Percentiles rank a stretch among this genome's conserved stretches.
Conservation (phyloP, 2,888 invertebrate genomes). For the Dryadula phaetusa region DNA sequence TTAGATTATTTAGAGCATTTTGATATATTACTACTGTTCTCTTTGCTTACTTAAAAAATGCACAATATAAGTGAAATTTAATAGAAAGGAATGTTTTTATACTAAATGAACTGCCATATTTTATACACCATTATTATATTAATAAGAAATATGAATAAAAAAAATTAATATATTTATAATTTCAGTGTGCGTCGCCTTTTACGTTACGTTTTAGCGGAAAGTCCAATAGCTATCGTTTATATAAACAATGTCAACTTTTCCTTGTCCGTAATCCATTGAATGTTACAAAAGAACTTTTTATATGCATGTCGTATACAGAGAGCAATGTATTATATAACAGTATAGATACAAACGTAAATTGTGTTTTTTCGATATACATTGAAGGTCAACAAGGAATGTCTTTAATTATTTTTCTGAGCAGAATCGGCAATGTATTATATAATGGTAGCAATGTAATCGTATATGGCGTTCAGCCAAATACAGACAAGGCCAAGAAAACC, state of each 20-base stretch:
- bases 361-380: constrained; percentile 28
- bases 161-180: background rate
- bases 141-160: background rate
- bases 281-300: background rate
- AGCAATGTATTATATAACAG: constrained; percentile 27
- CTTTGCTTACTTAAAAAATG: background rate
- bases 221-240: constrained; percentile 29
- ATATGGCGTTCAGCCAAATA: constrained; percentile 68
- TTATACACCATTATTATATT: background rate
- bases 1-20: too few relatives aligned
- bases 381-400: background rate
- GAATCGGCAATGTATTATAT: constrained; percentile 28
- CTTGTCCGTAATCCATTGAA: constrained; percentile 26
- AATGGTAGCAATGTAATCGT: constrained; percentile 6
- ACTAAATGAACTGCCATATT: background rate
- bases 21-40: background rate
- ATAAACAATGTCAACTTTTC: constrained; percentile 35
- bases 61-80: background rate
- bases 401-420: background rate
- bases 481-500: constrained; percentile 48
- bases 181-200: constrained; percentile 30
- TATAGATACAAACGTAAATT: constrained; percentile 13
- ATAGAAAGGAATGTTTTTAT: background rate
- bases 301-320: background rate
- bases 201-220: constrained; percentile 35